These are phyloP conservation scores for human DNA, from an alignment of 2,113 vertebrate genomes.

Conservation along the genomic window GRCh38 chr16:5480001-5480500, in stretches of 20 bases:
- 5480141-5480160: neutral
- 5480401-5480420: neutral
- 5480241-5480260: neutral
- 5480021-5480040: neutral
- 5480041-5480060: neutral
- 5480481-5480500: neutral
- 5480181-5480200: neutral
- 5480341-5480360: neutral
- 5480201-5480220: neutral
- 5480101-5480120: neutral
- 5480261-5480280: neutral
- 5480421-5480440: neutral
- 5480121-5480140: neutral
- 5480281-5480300: neutral
- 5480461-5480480: neutral
- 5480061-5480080: neutral
- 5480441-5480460: neutral
- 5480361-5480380: neutral
- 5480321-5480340: neutral
- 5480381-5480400: neutral
- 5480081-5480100: neutral
- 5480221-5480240: neutral
- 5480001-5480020: neutral
- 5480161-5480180: neutral
- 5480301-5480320: neutral